Percentiles rank a stretch among this genome's conserved stretches.
Evolutionary conservation across 92 coral and sea anemone species (phyloP).

Genomic region (Palythoa heliodiscus): DNA sequence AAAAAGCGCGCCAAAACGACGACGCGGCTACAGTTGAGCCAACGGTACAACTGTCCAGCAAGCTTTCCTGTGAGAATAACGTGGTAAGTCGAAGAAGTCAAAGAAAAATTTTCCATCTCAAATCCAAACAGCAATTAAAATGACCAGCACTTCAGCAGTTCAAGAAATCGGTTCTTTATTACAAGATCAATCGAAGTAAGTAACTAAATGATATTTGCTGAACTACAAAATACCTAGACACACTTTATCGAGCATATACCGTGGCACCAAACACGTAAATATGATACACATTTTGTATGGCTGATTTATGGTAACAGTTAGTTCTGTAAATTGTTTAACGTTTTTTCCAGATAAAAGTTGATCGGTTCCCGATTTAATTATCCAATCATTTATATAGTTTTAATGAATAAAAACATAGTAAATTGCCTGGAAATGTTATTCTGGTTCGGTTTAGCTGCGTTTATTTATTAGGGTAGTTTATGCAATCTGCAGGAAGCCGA

Average conservation of each 20-base stretch:
- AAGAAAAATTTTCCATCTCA: neutral
- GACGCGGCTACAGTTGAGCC: slow-evolving; percentile 1
- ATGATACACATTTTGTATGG: too few species aligned
- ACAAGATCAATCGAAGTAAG: slow-evolving; percentile 77
- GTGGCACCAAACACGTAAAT: too few species aligned
- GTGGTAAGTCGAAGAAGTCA: neutral
- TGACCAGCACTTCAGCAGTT: slow-evolving; percentile 59
- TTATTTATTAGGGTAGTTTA: too few species aligned
- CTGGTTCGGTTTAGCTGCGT: too few species aligned
- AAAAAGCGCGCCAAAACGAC: slow-evolving; percentile 25
- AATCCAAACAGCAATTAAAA: neutral
- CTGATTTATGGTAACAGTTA: too few species aligned
- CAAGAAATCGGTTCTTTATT: slow-evolving; percentile 72
- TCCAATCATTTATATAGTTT: too few species aligned
- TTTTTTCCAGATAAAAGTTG: too few species aligned
- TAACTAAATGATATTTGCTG: neutral
- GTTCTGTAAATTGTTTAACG: too few species aligned
- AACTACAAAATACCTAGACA: neutral
- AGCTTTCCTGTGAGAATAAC: neutral
- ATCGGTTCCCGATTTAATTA: too few species aligned
- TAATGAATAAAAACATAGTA: too few species aligned
- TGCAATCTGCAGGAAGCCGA: too few species aligned
- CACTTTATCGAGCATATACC: neutral
- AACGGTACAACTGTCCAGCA: slow-evolving; percentile 31
- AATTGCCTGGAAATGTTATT: too few species aligned